These are phyloP conservation scores for Colletes gigas DNA, from an alignment of 1,140 invertebrate genomes.

Conservation along the genomic window DNA sequence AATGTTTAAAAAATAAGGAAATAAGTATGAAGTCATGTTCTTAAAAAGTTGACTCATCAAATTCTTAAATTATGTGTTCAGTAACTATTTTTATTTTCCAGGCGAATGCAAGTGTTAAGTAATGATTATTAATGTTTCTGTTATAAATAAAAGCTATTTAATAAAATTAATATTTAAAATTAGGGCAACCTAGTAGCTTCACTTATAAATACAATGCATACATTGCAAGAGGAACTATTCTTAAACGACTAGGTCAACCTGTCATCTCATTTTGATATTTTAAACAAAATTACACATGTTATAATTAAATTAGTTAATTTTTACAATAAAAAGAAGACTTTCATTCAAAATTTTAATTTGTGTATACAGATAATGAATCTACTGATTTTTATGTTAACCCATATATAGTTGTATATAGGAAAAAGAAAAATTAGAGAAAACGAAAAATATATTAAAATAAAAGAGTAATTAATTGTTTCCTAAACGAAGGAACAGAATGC, in stretches of 20 bases:
- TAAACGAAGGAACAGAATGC: not conserved
- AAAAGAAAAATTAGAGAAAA: not conserved
- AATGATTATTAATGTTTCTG: not conserved
- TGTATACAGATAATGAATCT: not conserved
- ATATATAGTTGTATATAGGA: too few relatives aligned
- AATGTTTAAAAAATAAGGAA: not conserved
- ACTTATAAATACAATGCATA: conserved; percentile 22
- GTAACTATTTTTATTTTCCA: not conserved
- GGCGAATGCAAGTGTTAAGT: not conserved
- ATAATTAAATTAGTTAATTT: not conserved
- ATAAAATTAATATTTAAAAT: conserved; percentile 1
- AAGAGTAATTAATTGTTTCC: conserved; percentile 19
- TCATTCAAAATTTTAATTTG: not conserved
- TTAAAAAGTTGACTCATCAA: conserved; percentile 29
- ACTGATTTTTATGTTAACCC: not conserved
- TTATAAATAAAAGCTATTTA: not conserved
- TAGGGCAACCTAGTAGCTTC: not conserved
- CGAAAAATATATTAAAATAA: not conserved
- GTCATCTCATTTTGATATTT: not conserved
- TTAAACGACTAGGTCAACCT: not conserved
- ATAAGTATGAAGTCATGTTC: conserved; percentile 1
- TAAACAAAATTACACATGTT: not conserved
- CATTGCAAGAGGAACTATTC: not conserved
- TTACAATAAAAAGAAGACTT: not conserved
- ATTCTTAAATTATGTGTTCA: conserved; percentile 25